A percentile compares a stretch with the other conserved stretches of the same genome.
These are phyloP conservation scores for Drosophila nr. medialis DNA, from an alignment of 2,888 invertebrate species.

Conservation along the genomic window DNA sequence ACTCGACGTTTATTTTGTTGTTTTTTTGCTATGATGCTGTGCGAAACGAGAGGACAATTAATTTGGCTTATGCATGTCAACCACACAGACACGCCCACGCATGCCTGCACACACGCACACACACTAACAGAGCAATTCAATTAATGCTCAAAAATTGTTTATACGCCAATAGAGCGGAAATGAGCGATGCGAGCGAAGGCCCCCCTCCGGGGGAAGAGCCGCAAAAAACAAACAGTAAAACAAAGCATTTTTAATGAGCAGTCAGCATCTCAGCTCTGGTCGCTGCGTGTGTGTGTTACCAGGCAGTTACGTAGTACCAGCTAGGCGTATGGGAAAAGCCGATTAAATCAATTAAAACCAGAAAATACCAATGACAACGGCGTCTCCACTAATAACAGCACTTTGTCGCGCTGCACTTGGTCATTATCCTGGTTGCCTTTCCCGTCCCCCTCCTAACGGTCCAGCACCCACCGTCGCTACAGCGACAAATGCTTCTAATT, in stretches of 20 bases:
- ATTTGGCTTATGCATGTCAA: conserved; percentile 76
- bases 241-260: conserved; percentile 71
- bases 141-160: conserved; percentile 77
- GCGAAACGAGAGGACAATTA: conserved; percentile 70
- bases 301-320: not conserved
- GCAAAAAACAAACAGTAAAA: conserved; percentile 34
- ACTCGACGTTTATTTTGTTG: conserved; percentile 32
- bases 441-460: not conserved
- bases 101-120: conserved; percentile 15
- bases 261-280: not conserved
- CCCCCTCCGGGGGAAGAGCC: conserved; percentile 1
- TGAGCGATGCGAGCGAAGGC: conserved; percentile 36
- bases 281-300: conserved; percentile 4
- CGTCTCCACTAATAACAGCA: conserved; percentile 51
- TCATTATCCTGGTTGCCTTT: conserved; percentile 50
- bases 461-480: not conserved
- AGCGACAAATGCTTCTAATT: conserved; percentile 61
- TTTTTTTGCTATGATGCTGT: conserved; percentile 39
- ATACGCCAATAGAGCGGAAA: conserved; percentile 75
- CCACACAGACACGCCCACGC: conserved; percentile 22
- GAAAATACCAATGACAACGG: conserved; percentile 56
- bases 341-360: conserved; percentile 77
- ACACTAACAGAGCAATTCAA: conserved; percentile 58
- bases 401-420: conserved; percentile 54
- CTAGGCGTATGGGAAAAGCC: conserved; percentile 47